Conservation (phyloP, 1,140 invertebrate species). For the Stegodyphus mimosarum region DNA sequence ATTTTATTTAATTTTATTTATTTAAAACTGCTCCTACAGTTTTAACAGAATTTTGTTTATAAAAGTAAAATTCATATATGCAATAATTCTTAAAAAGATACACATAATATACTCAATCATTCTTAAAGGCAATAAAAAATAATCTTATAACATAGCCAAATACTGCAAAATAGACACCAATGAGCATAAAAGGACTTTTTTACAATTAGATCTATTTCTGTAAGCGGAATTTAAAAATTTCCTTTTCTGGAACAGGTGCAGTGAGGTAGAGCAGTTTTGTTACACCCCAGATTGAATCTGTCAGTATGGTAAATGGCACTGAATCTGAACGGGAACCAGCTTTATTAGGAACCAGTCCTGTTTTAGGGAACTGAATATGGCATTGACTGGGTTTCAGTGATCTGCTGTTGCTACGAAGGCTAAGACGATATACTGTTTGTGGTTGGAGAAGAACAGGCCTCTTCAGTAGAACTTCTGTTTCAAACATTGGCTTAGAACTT, state of each 20-base stretch:
- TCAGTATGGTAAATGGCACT: slow-evolving; percentile 53
- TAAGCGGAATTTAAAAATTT: slow-evolving; percentile 59
- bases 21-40: no score
- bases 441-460: slow-evolving; percentile 46
- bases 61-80: no score
- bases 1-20: no score
- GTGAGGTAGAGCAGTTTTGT: slow-evolving; percentile 50
- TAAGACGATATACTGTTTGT: slow-evolving; percentile 46
- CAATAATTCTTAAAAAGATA: no score
- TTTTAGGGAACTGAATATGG: slow-evolving; percentile 54
- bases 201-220: slow-evolving; percentile 34
- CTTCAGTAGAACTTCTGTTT: slow-evolving; percentile 49
- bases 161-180: no score
- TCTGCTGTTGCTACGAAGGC: slow-evolving; percentile 50
- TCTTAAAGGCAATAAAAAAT: no score
- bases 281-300: slow-evolving; percentile 56
- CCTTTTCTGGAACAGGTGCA: slow-evolving; percentile 54
- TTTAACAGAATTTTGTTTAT: no score
- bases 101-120: no score
- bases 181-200: no score
- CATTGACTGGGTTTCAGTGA: slow-evolving; percentile 58
- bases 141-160: no score
- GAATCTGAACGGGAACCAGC: slow-evolving; percentile 27
- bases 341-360: slow-evolving; percentile 42
- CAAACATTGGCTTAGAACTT: slow-evolving; percentile 56